These are phyloP conservation scores for Drosophila kanekoi DNA, from an alignment of 2,888 invertebrate species.

Conservation along the genomic window DNA sequence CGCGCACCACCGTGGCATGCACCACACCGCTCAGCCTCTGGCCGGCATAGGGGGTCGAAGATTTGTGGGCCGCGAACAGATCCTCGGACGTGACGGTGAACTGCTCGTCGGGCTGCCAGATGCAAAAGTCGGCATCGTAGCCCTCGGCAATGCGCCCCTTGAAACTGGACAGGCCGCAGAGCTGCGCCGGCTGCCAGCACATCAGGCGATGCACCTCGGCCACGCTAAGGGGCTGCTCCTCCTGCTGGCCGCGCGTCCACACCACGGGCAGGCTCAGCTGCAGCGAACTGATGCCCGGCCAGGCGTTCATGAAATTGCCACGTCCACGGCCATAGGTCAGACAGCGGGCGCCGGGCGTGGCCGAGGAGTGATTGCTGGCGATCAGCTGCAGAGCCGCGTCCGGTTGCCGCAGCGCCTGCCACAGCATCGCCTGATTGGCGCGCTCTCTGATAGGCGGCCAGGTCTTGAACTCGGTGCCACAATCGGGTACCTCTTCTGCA, in stretches of 20 bases:
- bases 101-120: conserved; percentile 89
- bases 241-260: conserved; percentile 88
- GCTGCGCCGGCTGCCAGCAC: conserved; percentile 87
- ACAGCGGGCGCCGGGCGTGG: conserved; percentile 88
- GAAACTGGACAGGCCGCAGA: conserved; percentile 87
- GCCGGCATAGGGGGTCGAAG: conserved; percentile 89
- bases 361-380: conserved; percentile 90
- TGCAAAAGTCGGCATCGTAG: conserved; percentile 90
- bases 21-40: conserved; percentile 88
- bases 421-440: conserved; percentile 88
- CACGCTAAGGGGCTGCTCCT: conserved; percentile 74
- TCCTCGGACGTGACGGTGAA: conserved; percentile 87
- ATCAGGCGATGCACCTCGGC: conserved; percentile 87
- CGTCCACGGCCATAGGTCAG: conserved; percentile 84
- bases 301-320: conserved; percentile 89
- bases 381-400: conserved; percentile 86
- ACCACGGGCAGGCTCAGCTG: conserved; percentile 90
- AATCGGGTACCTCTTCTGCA: conserved; percentile 88
- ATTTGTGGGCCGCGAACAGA: conserved; percentile 89
- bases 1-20: conserved; percentile 88
- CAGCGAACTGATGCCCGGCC: conserved; percentile 91
- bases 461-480: conserved; percentile 90
- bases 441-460: conserved; percentile 89
- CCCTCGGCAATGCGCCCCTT: conserved; percentile 89
- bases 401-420: conserved; percentile 87